Conservation (phyloP, 1,140 invertebrate species). For the Campoletis sonorensis region DNA sequence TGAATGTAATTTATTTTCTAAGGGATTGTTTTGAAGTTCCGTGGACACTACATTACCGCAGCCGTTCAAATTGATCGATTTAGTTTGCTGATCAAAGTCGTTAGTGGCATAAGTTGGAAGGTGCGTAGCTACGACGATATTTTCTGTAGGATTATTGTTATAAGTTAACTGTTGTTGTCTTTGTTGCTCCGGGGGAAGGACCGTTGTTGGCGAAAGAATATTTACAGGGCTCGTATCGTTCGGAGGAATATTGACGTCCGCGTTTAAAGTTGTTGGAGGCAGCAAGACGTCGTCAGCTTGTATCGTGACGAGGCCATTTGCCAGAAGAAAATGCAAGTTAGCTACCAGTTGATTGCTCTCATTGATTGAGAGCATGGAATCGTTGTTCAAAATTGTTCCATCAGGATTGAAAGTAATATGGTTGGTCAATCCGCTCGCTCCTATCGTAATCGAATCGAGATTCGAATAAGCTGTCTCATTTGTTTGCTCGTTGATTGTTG, state of each 20-base stretch:
- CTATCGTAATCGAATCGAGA: slow-evolving; percentile 59
- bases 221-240: slow-evolving; percentile 46
- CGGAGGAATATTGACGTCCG: slow-evolving; percentile 18
- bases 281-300: slow-evolving; percentile 63
- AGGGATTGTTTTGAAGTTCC: background rate
- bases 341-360: slow-evolving; percentile 68
- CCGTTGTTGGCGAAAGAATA: slow-evolving; percentile 31
- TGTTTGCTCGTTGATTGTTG: slow-evolving; percentile 5
- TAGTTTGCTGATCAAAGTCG: slow-evolving; percentile 2
- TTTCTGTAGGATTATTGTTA: slow-evolving; percentile 21
- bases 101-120: slow-evolving; percentile 22
- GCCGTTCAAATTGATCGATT: slow-evolving; percentile 50
- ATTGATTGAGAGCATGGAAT: slow-evolving; percentile 60
- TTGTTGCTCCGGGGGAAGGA: background rate
- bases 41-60: slow-evolving; percentile 52
- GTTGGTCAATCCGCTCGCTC: slow-evolving; percentile 52
- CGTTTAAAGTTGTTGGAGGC: slow-evolving; percentile 50
- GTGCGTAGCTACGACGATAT: slow-evolving; percentile 33
- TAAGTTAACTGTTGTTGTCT: slow-evolving; percentile 17
- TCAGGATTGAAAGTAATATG: slow-evolving; percentile 66
- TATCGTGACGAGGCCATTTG: slow-evolving; percentile 67
- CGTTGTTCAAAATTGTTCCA: slow-evolving; percentile 60
- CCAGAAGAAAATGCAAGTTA: slow-evolving; percentile 66
- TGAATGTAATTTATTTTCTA: slow-evolving; percentile 26
- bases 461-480: slow-evolving; percentile 48